A percentile compares a stretch with the other conserved stretches of the same genome.
Evolutionary conservation across 2,113 vertebrate species (phyloP).

Genomic region (Hyperopisus bebe): DNA sequence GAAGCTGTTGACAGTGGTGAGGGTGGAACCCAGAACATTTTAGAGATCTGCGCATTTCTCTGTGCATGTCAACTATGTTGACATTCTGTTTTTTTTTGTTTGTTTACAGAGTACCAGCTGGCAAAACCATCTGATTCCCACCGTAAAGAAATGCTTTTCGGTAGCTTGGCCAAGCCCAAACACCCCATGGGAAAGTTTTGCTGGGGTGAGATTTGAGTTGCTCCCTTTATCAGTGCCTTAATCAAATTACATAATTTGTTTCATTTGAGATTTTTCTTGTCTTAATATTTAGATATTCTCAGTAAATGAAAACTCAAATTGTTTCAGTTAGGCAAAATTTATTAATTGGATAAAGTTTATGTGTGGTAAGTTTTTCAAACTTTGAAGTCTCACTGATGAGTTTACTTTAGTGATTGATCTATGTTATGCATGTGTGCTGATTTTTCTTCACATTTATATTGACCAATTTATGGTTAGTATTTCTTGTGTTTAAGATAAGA

Average conservation of each 20-base stretch:
- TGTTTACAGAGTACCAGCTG: constrained; percentile 79
- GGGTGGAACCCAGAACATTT: constrained; percentile 17
- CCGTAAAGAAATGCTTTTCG: constrained; percentile 91
- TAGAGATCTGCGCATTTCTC: background rate
- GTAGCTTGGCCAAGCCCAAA: constrained; percentile 80
- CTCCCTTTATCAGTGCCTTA: constrained; percentile 12
- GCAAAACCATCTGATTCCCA: constrained; percentile 85
- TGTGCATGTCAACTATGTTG: background rate
- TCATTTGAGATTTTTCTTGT: background rate
- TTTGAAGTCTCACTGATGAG: background rate
- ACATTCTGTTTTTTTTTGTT: background rate
- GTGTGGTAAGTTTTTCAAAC: background rate
- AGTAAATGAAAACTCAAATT: background rate
- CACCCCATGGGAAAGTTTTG: constrained; percentile 97
- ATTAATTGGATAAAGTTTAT: background rate
- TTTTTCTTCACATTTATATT: background rate
- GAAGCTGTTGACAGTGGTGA: constrained; percentile 96
- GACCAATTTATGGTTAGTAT: background rate
- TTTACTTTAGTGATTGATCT: background rate
- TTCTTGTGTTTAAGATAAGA: background rate
- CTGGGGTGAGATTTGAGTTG: constrained; percentile 71
- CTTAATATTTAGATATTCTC: background rate
- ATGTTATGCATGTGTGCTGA: background rate
- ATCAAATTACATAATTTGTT: background rate
- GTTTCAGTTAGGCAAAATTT: background rate